phyloP scores from a whole-genome alignment of 1,140 invertebrate species.

The Drosophila sulfurigaster region DNA sequence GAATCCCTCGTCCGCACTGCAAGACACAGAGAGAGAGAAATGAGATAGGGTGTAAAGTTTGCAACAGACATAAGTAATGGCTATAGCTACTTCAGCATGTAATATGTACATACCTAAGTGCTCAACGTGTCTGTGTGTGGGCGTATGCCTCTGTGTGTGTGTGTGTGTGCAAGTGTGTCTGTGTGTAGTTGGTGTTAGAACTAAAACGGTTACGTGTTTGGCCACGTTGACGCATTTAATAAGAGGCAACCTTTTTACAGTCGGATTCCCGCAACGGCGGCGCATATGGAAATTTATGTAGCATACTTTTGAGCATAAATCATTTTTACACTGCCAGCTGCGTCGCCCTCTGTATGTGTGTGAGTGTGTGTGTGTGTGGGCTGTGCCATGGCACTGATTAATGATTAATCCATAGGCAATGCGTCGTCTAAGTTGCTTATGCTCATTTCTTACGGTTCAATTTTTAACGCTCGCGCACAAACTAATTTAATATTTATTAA shows the following conservation, averaged over 20 bases:
- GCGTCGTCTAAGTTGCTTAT: slow-evolving; percentile 40
- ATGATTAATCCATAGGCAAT: slow-evolving; percentile 65
- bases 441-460: slow-evolving; percentile 45
- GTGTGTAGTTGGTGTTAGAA: slow-evolving; percentile 21
- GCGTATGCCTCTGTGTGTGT: background rate
- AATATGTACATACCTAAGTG: slow-evolving; percentile 14
- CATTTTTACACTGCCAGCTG: slow-evolving; percentile 50
- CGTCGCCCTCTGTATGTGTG: background rate
- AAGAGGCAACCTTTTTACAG: slow-evolving; percentile 42
- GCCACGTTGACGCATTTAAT: slow-evolving; percentile 53
- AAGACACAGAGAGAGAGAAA: slow-evolving; percentile 27
- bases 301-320: slow-evolving; percentile 57
- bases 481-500: slow-evolving; percentile 64
- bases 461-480: slow-evolving; percentile 39
- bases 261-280: slow-evolving; percentile 24
- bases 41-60: slow-evolving; percentile 1
- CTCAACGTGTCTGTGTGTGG: background rate
- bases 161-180: slow-evolving; percentile 8
- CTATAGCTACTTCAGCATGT: slow-evolving; percentile 16
- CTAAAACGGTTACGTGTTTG: slow-evolving; percentile 35
- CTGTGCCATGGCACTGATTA: slow-evolving; percentile 54
- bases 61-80: slow-evolving; percentile 18
- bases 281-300: slow-evolving; percentile 57
- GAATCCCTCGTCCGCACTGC: slow-evolving; percentile 95
- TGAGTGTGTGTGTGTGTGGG: slow-evolving; percentile 19